phyloP scores from a whole-genome alignment of 2,113 vertebrate species.

The Gobio gobio region DNA sequence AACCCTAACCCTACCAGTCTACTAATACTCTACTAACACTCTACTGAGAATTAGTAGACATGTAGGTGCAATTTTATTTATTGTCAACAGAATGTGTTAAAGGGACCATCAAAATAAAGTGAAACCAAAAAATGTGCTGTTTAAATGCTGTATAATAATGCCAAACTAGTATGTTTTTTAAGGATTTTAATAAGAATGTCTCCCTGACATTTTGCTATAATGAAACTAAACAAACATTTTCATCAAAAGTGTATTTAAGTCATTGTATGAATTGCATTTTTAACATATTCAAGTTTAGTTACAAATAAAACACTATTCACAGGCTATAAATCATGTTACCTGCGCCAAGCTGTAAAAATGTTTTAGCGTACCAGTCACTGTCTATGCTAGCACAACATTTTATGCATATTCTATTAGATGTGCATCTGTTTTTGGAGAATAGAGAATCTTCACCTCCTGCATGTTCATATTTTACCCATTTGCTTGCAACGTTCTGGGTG shows the following conservation, averaged over 20 bases:
- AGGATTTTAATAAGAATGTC: not conserved
- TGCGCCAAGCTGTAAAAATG: not conserved
- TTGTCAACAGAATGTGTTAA: too few relatives aligned
- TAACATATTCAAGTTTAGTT: not conserved
- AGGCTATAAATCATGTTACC: not conserved
- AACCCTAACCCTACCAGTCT: too few relatives aligned
- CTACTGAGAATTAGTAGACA: too few relatives aligned
- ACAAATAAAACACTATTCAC: slow-evolving; percentile 1
- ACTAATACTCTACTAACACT: too few relatives aligned
- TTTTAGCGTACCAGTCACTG: not conserved
- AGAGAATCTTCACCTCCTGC: slow-evolving; percentile 53
- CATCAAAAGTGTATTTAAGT: not conserved
- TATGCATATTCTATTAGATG: slow-evolving; percentile 20
- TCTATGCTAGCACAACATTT: slow-evolving; percentile 4
- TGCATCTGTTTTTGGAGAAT: slow-evolving; percentile 51
- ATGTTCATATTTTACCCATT: slow-evolving; percentile 51
- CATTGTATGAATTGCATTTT: not conserved
- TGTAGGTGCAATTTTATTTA: too few relatives aligned
- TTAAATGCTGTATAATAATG: not conserved
- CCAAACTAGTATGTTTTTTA: not conserved
- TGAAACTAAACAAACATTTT: not conserved
- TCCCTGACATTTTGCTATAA: not conserved
- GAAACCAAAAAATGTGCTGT: not conserved
- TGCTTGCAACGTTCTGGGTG: slow-evolving; percentile 47
- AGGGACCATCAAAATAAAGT: too few relatives aligned